Evolutionary conservation across 2,113 vertebrate species (phyloP).

Genomic region (Butastur rufipennis): DNA sequence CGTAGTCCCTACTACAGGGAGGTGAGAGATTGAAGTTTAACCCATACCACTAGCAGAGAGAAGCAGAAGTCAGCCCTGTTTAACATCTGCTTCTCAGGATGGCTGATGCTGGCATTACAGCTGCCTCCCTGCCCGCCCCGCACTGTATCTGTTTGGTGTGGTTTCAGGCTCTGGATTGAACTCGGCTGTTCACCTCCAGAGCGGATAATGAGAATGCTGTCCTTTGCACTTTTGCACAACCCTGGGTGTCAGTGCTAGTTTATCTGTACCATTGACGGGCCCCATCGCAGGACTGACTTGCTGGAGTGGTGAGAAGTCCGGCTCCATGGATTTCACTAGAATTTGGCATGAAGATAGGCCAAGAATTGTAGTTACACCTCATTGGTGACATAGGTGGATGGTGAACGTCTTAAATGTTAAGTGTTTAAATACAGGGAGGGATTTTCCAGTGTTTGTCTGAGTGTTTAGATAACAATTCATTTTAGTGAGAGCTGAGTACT

Average conservation of each 20-base stretch:
- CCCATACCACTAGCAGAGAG: background rate
- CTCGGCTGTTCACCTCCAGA: background rate
- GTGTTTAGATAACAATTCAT: background rate
- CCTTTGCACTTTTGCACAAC: background rate
- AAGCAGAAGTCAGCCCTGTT: background rate
- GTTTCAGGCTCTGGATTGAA: background rate
- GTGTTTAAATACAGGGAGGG: background rate
- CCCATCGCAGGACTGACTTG: accelerated
- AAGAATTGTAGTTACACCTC: background rate
- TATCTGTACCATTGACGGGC: accelerated
- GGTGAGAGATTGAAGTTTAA: background rate
- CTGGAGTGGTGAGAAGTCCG: background rate
- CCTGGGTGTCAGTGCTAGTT: background rate
- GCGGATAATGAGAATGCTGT: background rate
- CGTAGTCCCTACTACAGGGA: background rate
- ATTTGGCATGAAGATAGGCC: background rate
- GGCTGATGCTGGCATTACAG: background rate
- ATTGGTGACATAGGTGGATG: accelerated
- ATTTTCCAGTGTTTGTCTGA: background rate
- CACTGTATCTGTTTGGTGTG: accelerated
- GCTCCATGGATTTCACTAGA: background rate
- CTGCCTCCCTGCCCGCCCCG: accelerated
- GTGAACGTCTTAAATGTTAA: background rate
- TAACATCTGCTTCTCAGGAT: background rate
- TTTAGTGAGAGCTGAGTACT: background rate